phyloP scores from a whole-genome alignment of 1,140 invertebrate genomes.

The Euschistus heros region DNA sequence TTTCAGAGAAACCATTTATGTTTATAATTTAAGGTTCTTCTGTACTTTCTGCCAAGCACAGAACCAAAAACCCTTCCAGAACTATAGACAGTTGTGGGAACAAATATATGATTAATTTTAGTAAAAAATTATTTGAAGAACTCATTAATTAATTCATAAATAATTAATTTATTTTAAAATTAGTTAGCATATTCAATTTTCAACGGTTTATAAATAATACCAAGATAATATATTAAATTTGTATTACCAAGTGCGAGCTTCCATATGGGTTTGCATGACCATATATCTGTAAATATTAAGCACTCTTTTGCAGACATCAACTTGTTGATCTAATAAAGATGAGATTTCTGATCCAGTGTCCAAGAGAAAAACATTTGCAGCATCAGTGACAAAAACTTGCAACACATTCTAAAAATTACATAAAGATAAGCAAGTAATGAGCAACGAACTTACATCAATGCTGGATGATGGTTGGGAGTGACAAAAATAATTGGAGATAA shows the following conservation, averaged over 20 bases:
- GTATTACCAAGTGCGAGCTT: constrained; percentile 76
- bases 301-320: constrained; percentile 91
- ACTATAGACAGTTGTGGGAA: too few relatives aligned
- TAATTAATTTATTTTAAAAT: too few relatives aligned
- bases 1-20: too few relatives aligned
- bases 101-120: too few relatives aligned
- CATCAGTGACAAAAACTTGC: constrained; percentile 90
- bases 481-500: neutral
- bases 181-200: too few relatives aligned
- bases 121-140: too few relatives aligned
- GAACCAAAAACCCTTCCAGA: too few relatives aligned
- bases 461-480: neutral
- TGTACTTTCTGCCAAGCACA: too few relatives aligned
- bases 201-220: too few relatives aligned
- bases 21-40: too few relatives aligned
- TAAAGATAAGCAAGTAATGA: constrained; percentile 13
- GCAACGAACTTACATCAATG: neutral
- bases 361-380: constrained; percentile 85
- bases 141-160: too few relatives aligned
- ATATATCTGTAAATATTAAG: constrained; percentile 94
- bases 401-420: constrained; percentile 64
- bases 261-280: constrained; percentile 92
- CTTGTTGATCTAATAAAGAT: constrained; percentile 71
- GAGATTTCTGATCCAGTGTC: constrained; percentile 45
- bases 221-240: neutral